A percentile compares a stretch with the other conserved stretches of the same genome.
phyloP scores from a whole-genome alignment of 2,888 invertebrate species.

The Axea sp. region DNA sequence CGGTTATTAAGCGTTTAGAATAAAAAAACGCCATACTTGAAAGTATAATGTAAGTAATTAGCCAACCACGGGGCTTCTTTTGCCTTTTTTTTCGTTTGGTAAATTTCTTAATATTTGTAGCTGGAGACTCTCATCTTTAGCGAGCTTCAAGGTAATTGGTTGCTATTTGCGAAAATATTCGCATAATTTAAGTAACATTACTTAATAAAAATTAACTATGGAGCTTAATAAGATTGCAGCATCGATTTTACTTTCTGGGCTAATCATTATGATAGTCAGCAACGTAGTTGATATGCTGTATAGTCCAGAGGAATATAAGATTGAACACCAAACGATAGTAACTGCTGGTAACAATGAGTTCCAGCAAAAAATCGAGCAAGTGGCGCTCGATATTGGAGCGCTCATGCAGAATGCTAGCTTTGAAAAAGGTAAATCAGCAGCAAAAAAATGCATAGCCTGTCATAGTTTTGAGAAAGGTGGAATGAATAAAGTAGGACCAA shows the following conservation, averaged over 20 bases:
- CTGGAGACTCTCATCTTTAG: slow-evolving; percentile 21
- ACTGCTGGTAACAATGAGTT: slow-evolving; percentile 25
- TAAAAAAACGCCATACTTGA: too few relatives aligned
- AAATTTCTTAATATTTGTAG: too few relatives aligned
- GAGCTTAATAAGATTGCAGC: slow-evolving; percentile 41
- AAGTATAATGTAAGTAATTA: too few relatives aligned
- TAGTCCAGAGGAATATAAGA: slow-evolving; percentile 34
- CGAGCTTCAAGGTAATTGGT: slow-evolving; percentile 28
- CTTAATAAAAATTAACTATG: slow-evolving; percentile 31
- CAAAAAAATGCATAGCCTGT: slow-evolving; percentile 37
- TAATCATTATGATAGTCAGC: slow-evolving; percentile 37
- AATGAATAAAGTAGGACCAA: slow-evolving; percentile 44
- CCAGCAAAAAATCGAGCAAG: slow-evolving; percentile 39
- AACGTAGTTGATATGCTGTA: slow-evolving; percentile 37
- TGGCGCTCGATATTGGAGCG: slow-evolving; percentile 37
- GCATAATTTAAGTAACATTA: slow-evolving; percentile 34
- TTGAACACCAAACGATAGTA: slow-evolving; percentile 38
- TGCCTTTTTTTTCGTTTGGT: too few relatives aligned
- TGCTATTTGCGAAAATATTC: slow-evolving; percentile 30
- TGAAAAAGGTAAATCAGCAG: slow-evolving; percentile 38
- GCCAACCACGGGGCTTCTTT: too few relatives aligned
- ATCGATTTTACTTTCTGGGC: slow-evolving; percentile 38
- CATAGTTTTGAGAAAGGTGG: slow-evolving; percentile 42
- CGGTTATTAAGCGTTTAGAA: too few relatives aligned
- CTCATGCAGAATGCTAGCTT: slow-evolving; percentile 39